Percentiles rank a stretch among this genome's conserved stretches.
phyloP scores from a whole-genome alignment of 2,888 invertebrate species.

The Synergus gifuensis region DNA sequence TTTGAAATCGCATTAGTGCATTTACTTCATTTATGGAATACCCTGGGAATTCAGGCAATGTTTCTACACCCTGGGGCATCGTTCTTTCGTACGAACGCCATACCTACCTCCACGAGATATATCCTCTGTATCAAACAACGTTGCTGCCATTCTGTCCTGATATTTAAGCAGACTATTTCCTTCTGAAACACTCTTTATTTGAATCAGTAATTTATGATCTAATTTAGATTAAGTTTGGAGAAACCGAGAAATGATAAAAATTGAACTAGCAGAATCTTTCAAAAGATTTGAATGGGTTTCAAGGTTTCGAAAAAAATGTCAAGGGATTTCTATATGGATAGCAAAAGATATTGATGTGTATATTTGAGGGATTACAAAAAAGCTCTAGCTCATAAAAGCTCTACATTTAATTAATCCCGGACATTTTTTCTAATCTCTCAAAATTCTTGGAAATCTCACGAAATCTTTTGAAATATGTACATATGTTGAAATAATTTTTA shows the following conservation, averaged over 20 bases:
- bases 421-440: no score
- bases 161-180: not conserved
- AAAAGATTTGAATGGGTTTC: no score
- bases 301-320: no score
- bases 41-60: slow-evolving; percentile 46
- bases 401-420: no score
- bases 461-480: no score
- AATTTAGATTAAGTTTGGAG: not conserved
- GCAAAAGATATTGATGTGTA: no score
- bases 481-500: no score
- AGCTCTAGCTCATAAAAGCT: no score
- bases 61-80: slow-evolving; percentile 52
- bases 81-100: slow-evolving; percentile 43
- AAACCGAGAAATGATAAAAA: not conserved
- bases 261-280: no score
- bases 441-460: no score
- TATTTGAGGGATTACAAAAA: no score
- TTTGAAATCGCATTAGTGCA: slow-evolving; percentile 55
- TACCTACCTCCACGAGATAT: not conserved
- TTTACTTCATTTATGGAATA: slow-evolving; percentile 50
- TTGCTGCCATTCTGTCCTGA: not conserved
- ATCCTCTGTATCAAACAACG: not conserved
- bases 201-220: not conserved
- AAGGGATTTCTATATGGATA: no score
- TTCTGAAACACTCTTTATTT: not conserved